Percentiles rank a stretch among this genome's conserved stretches.
Evolutionary conservation across 2,113 vertebrate genomes (phyloP).

Genomic region (Chaetorhynchus papuensis): DNA sequence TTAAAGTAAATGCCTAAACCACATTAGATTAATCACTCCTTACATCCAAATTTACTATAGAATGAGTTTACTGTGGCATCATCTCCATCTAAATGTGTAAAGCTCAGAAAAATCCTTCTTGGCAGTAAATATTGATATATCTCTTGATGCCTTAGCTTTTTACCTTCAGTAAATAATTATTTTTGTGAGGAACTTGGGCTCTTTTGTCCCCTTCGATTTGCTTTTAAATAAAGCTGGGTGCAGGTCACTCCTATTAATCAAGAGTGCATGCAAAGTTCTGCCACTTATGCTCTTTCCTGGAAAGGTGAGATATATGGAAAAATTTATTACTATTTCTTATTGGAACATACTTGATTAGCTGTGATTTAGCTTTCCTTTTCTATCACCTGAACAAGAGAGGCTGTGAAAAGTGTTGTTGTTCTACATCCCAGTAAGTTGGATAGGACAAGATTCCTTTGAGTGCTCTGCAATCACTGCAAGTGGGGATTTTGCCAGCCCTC

Average conservation of each 20-base stretch:
- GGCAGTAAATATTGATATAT: background rate
- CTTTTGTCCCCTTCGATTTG: background rate
- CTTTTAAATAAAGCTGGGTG: background rate
- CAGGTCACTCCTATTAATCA: background rate
- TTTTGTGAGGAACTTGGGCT: background rate
- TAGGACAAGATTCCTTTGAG: background rate
- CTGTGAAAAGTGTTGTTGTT: background rate
- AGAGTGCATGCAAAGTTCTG: background rate
- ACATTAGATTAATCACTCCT: background rate
- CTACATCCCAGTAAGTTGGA: background rate
- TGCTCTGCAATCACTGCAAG: background rate
- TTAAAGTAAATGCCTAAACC: background rate
- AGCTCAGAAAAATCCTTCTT: background rate
- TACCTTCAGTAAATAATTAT: background rate
- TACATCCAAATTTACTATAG: background rate
- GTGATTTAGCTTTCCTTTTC: background rate
- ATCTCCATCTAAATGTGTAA: background rate
- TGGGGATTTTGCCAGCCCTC: background rate
- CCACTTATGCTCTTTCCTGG: background rate
- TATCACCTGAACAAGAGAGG: background rate
- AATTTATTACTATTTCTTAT: background rate
- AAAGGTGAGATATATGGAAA: background rate
- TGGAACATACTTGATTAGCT: background rate
- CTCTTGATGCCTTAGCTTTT: background rate
- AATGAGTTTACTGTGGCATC: background rate